Conservation (phyloP, 2,113 vertebrate genomes). For the Xenus cinereus region DNA sequence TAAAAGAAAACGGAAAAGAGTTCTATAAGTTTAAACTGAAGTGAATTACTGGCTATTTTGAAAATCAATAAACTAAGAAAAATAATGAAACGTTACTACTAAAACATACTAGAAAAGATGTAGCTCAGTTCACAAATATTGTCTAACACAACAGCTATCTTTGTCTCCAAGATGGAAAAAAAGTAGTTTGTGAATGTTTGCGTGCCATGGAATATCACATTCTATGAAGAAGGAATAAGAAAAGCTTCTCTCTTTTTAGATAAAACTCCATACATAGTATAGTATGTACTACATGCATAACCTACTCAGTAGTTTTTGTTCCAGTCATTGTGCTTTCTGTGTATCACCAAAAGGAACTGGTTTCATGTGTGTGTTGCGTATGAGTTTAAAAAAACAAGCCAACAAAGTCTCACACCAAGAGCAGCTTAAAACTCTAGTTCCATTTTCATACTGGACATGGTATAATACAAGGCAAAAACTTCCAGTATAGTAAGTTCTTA, state of each 20-base stretch:
- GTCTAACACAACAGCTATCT: background rate
- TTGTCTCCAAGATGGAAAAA: background rate
- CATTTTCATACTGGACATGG: background rate
- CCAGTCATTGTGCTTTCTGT: background rate
- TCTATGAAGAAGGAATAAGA: background rate
- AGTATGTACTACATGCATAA: background rate
- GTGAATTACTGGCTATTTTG: background rate
- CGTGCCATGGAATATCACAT: background rate
- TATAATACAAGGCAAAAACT: background rate
- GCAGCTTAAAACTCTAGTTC: background rate
- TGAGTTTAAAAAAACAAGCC: background rate
- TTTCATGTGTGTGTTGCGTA: background rate
- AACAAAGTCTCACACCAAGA: background rate
- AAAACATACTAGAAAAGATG: background rate
- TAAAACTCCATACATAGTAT: background rate
- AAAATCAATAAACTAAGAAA: background rate
- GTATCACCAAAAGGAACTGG: background rate
- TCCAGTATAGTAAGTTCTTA: background rate
- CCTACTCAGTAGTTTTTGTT: background rate
- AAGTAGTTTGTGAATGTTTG: background rate
- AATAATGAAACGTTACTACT: background rate
- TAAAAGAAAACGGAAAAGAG: background rate
- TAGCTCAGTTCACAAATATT: background rate
- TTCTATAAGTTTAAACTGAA: background rate
- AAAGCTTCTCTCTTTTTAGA: background rate